Evolutionary conservation across 2,113 vertebrate species (phyloP), one percentile per base, ranked within the genome.

Genomic region (Phyllostomus discolor): DNA sequence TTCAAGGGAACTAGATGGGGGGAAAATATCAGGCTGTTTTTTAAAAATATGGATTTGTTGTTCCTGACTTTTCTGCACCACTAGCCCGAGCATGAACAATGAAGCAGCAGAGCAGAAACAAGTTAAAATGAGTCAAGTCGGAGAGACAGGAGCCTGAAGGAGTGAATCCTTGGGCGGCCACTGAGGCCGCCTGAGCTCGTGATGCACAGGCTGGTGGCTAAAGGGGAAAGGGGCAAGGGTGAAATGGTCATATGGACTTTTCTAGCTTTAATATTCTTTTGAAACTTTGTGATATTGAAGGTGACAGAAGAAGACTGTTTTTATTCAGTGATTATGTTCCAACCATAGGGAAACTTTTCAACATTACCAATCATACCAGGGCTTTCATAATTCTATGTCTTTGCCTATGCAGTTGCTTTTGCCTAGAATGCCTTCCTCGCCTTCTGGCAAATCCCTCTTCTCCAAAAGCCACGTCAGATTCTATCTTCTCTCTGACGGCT

Each of bases 41-140:
- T 78, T 7, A 3, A 52, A 52, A 78, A 22, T 52, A n/a, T 12
- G n/a, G 33, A 50, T 57, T 24, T 59, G 19, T 57, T 67, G 14
- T n/a, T 57, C 26, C 69, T 92, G 79, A 89, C 10, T 75, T 82
- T 62, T 80, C 43, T 80, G 20, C n/a, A 91, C 33, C 41, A 69
- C 9, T 28, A 89, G 11, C 14, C 33, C 33, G 28, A 57, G 22
- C 10, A 52, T 50, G 84, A 46, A 57, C 48, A 46, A 31, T 22
- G 33, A 78, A 38, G 78, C 15, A 14, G 46, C 11, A 17, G 20
- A 31, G 2, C 6, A 20, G 46, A 14, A 33, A 76, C 83, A 84
- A 57, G 91, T 95, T 81, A n/a, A 78, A 5, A 75, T 59, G 59
- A 50, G 54, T 24, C 4, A 41, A 69, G 46, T 6, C 38, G 35